These are phyloP conservation scores for Onchidella celtica DNA, from an alignment of 2,888 invertebrate genomes.

Conservation along the genomic window DNA sequence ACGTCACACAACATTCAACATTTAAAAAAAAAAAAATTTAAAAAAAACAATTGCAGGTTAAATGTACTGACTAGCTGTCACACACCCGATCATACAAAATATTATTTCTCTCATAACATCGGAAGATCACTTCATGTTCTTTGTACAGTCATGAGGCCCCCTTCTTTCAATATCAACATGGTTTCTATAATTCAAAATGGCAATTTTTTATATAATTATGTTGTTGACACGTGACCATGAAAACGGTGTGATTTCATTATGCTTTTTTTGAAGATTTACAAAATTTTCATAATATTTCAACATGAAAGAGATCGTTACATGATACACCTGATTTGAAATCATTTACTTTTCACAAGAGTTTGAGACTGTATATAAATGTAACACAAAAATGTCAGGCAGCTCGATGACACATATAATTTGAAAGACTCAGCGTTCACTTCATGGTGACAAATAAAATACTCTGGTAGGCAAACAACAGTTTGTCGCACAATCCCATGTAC, in stretches of 20 bases:
- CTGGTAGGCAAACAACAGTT: conserved; percentile 24
- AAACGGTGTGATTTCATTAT: too few relatives aligned
- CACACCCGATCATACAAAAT: background rate
- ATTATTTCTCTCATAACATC: background rate
- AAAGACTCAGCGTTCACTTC: conserved; percentile 38
- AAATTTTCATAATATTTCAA: background rate
- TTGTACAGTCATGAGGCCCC: conserved; percentile 24
- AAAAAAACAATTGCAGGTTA: too few relatives aligned
- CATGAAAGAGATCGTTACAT: too few relatives aligned
- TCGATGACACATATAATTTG: conserved; percentile 27
- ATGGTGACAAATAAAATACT: conserved; percentile 42
- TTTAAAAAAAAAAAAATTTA: background rate
- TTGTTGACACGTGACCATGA: too few relatives aligned
- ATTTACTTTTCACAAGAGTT: too few relatives aligned
- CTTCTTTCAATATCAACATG: conserved; percentile 29
- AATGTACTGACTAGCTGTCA: conserved; percentile 34
- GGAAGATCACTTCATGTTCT: conserved; percentile 34
- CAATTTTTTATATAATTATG: too few relatives aligned
- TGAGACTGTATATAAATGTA: too few relatives aligned
- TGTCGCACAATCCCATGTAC: background rate
- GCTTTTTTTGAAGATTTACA: background rate
- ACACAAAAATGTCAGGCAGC: background rate
- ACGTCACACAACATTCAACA: too few relatives aligned
- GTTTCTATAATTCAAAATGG: background rate
- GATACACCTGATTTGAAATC: too few relatives aligned